A percentile compares a stretch with the other conserved stretches of the same genome.
phyloP scores from a whole-genome alignment of 2,113 vertebrate species.

The Narcine bancroftii region DNA sequence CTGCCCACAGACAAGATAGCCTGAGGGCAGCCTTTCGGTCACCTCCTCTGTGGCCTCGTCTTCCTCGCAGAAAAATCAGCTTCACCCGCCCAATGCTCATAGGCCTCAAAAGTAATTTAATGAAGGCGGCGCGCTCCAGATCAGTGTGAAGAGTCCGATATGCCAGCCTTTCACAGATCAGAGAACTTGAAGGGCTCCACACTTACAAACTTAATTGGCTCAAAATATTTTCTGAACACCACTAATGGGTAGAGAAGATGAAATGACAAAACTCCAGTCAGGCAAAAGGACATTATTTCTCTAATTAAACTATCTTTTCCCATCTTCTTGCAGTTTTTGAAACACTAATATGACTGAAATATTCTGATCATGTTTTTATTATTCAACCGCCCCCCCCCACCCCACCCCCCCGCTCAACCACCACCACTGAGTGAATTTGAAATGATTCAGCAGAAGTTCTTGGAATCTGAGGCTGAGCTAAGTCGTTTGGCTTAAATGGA shows the following conservation, averaged over 20 bases:
- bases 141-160: not conserved
- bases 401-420: too few species aligned
- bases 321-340: not conserved
- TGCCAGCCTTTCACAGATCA: not conserved
- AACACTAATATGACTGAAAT: not conserved
- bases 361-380: too few species aligned
- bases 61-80: not conserved
- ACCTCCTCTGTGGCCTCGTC: not conserved
- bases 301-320: not conserved
- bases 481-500: too few species aligned
- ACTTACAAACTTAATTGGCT: conserved; percentile 10
- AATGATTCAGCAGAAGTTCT: too few species aligned
- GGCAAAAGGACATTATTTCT: not conserved
- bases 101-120: not conserved
- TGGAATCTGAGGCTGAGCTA: too few species aligned
- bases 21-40: not conserved
- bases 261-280: not conserved
- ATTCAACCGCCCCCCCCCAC: too few species aligned
- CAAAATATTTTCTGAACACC: not conserved
- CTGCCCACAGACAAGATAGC: not conserved
- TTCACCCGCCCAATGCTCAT: not conserved
- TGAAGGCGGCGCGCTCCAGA: not conserved
- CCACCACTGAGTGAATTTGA: too few species aligned
- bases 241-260: not conserved
- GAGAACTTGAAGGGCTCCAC: not conserved